Evolutionary conservation across 1,140 invertebrate genomes (phyloP).

Genomic region (Musca vetustissima): DNA sequence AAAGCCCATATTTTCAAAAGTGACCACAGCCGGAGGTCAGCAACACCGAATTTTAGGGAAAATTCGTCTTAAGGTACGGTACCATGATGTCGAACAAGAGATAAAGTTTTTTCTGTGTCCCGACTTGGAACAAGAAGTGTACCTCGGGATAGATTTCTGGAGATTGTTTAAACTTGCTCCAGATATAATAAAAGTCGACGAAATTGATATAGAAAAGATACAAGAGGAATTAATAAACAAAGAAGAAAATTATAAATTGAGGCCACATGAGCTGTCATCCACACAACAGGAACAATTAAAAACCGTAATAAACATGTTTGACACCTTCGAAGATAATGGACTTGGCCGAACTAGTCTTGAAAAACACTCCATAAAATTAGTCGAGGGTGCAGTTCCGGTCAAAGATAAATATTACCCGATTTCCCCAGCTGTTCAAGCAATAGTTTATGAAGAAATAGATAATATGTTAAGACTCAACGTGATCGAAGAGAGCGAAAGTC

Average conservation of each 20-base stretch:
- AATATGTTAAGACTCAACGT: neutral
- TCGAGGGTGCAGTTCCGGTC: neutral
- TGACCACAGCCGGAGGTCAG: no score
- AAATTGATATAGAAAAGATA: neutral
- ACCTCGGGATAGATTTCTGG: slow-evolving; percentile 3
- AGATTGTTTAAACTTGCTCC: neutral
- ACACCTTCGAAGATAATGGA: neutral
- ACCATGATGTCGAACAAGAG: no score
- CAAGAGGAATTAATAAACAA: neutral
- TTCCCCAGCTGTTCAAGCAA: neutral
- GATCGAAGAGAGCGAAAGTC: slow-evolving; percentile 2
- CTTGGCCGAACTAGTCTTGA: neutral
- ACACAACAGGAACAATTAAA: neutral
- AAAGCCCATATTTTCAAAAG: no score
- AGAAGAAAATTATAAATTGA: neutral
- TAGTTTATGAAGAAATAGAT: neutral
- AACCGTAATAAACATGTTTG: neutral
- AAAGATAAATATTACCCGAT: neutral
- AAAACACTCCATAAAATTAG: neutral
- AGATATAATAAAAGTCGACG: neutral
- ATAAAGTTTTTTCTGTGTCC: neutral
- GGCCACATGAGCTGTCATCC: no score
- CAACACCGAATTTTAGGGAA: neutral
- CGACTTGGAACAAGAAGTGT: neutral
- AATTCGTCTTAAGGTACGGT: neutral